Evolutionary conservation across 2,888 invertebrate genomes (phyloP), one percentile per base, ranked within the genome.

Genomic region (Tuberolachnus salignus): DNA sequence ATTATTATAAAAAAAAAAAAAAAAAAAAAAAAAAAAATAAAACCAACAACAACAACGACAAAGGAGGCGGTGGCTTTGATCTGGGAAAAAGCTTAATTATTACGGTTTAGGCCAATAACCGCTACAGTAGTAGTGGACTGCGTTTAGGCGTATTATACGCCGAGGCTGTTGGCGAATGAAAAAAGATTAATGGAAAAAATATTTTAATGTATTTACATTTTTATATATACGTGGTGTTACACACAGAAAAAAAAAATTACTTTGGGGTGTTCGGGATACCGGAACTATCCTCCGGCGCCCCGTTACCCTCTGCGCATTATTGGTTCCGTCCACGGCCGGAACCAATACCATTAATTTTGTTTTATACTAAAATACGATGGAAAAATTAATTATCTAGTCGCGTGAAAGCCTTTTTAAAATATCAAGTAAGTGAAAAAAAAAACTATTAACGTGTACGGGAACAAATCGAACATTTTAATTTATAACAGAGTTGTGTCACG

Each of bases 101-200:
- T 34, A 34, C 59, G 67, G 67, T 67, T 67, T 42, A 16, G 44
- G 59, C 59, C 49, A 6, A 3, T 3, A 4, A 6, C 34, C 3
- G 34, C 6, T 34, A 4, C 6, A 34, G 34, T 6, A 46, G 49
- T 67, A 19, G 49, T 34, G 34, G n/a, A 67, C 34, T 44, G n/a
- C 44, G 55, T 74, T 55, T 74, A 55, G 34, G 16, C 16, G n/a
- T 67, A 42, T 14, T 57, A 44, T 59, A n/a, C n/a, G 26, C 46
- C 44, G 57, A 55, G 21, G 63, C 46, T 26, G 55, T 23, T 42
- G 55, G 55, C 19, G 21, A 46, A 75, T 46, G 59, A 49, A 78
- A 78, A 78, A 67, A 78, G 26, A 78, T 67, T 55, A 78, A 67
- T 59, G 67, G 57, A 34, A 34, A 69, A 78, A 78, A 57, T 78